These are phyloP conservation scores for Notolepis coatsorum DNA, from an alignment of 2,797 vertebrate species.

Conservation along the genomic window DNA sequence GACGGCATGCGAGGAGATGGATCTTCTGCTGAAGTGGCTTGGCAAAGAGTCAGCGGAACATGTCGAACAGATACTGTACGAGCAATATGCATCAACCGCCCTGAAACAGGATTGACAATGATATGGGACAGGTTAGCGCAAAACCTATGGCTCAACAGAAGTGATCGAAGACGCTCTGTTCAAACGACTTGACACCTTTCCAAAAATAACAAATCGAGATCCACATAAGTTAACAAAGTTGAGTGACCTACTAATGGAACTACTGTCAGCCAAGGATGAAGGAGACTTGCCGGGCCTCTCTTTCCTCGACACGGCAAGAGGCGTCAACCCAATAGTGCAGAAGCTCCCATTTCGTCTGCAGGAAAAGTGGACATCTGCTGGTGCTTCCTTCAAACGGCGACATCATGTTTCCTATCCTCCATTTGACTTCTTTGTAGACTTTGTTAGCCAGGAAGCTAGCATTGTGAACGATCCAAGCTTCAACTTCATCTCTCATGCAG, in stretches of 20 bases:
- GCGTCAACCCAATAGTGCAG: too few relatives aligned
- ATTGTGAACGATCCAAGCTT: conserved; percentile 49
- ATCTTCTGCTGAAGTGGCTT: conserved; percentile 46
- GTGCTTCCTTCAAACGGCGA: conserved; percentile 33
- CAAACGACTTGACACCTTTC: conserved; percentile 26
- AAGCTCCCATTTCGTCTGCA: too few relatives aligned
- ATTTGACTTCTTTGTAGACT: conserved; percentile 51
- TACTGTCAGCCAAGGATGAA: conserved; percentile 13
- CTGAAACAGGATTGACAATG: conserved; percentile 25
- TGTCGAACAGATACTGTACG: conserved; percentile 38
- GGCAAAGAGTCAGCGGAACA: conserved; percentile 51
- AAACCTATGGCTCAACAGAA: conserved; percentile 27
- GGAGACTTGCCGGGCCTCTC: conserved; percentile 32
- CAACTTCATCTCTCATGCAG: conserved; percentile 6
- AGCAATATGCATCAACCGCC: conserved; percentile 34
- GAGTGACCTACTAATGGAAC: conserved; percentile 35
- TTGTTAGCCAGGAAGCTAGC: conserved; percentile 46
- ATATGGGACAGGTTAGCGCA: conserved; percentile 29
- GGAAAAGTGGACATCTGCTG: conserved; percentile 48
- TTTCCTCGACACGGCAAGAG: conserved; percentile 34
- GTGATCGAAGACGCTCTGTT: conserved; percentile 29
- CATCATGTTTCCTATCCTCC: conserved; percentile 34
- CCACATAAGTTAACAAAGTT: conserved; percentile 17
- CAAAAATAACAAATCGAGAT: conserved; percentile 22
- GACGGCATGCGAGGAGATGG: too few relatives aligned